Base-by-base conservation (phyloP, 1,140 invertebrate species). In the Zaprionus gabonicus region DNA sequence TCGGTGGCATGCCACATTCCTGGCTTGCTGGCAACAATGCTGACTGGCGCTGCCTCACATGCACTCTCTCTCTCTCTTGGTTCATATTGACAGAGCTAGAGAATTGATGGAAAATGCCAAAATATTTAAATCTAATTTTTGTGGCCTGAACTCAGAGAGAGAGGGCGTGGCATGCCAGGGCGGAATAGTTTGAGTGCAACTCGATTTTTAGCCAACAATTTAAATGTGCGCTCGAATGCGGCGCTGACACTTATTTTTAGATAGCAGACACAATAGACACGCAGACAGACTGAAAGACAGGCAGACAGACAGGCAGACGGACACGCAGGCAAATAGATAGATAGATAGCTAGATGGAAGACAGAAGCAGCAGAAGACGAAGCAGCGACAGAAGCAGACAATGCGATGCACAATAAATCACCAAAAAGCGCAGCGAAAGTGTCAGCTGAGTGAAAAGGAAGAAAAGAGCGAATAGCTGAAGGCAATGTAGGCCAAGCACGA, bases 101-200 rank as follows among this genome's bases (percentile, higher is more conserved):
- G 84, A 90, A 88, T 90, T 88, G 84, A 88, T 90, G 78, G 81
- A 76, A 86, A 85, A 88, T 90, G 85, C 85, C 81, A 88, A 90
- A 88, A 88, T 88, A 81, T 85, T 88, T 88, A 85, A 90, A 88
- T 90, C 85, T 81, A 81, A 90, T 90, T 85, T 75, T 66, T 74
- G 75, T 73, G 53, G 74, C 57, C 49, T 34, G 41, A 41, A 41
- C 38, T 20, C 38, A n/a, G 23, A 41, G 38, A 41, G 12, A 9
- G 36, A 15, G 28, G 10, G 57, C 17, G 31, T 23, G 46, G 17
- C 9, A 25, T 10, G 28, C n/a, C 12, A 23, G 34, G 28, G 57
- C 25, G 12, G 64, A 27, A 49, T 63, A 72, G 38, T 60, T 38
- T 25, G 58, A 38, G 41, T 74, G 76, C 73, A 65, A 73, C 55